Evolutionary conservation across 2,888 invertebrate genomes (phyloP).

Genomic region (Druceiella hillmani): DNA sequence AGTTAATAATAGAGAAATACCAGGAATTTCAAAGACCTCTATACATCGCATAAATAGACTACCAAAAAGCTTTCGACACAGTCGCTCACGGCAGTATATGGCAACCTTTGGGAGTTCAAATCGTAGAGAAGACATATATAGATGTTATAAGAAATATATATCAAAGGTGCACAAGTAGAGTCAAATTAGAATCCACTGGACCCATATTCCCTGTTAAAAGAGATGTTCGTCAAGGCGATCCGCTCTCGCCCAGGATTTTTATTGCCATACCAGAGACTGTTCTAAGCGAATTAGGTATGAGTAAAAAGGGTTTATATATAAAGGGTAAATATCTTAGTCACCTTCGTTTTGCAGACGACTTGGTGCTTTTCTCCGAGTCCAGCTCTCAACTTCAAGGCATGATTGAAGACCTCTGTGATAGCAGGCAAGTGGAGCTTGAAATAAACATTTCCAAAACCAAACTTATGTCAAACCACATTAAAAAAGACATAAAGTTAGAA

Average conservation of each 20-base stretch:
- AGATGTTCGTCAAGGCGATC: constrained; percentile 1
- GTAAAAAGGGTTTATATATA: neutral
- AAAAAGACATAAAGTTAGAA: constrained; percentile 13
- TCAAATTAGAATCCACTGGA: constrained; percentile 1
- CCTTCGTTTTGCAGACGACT: constrained; percentile 5
- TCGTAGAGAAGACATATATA: constrained; percentile 1
- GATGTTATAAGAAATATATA: constrained; percentile 1
- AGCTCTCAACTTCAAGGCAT: constrained; percentile 13
- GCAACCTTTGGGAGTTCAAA: neutral
- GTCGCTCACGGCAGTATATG: too few species aligned
- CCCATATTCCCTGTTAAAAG: constrained; percentile 1
- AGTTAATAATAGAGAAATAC: too few species aligned
- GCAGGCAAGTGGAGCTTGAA: constrained; percentile 14
- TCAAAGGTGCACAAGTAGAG: neutral
- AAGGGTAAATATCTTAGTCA: neutral
- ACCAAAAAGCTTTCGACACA: too few species aligned
- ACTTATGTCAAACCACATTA: constrained; percentile 15
- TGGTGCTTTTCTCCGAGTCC: constrained; percentile 6
- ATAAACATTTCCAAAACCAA: constrained; percentile 17
- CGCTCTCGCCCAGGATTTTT: constrained; percentile 2
- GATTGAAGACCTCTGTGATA: too few species aligned
- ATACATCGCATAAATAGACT: too few species aligned
- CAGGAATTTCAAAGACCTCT: too few species aligned
- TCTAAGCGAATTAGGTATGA: constrained; percentile 3
- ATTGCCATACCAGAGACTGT: constrained; percentile 4